Evolutionary conservation across 2,888 invertebrate genomes (phyloP), one percentile per base, ranked within the genome.

Genomic region (Dasysyrphus tricinctus): DNA sequence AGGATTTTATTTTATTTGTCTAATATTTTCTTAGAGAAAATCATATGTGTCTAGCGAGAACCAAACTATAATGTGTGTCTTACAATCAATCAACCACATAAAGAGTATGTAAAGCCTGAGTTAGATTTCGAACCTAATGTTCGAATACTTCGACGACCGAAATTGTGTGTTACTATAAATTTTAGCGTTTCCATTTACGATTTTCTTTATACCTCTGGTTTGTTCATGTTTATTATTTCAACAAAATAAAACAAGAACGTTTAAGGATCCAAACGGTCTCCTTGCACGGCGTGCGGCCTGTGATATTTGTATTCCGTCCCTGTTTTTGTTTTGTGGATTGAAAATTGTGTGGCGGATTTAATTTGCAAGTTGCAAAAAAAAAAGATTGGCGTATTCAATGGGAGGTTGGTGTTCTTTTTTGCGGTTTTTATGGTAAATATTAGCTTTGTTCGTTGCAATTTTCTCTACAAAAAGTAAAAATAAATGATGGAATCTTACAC

Each of bases 401-500:
- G 70, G 78, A 73, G 70, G 16, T 47, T 75, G 70, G 12, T 72
- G 77, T 54, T 59, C 74, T 61, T 70, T 79, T 59, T 79, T 61
- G 16, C 32, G 42, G 24, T 44, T 73, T 78, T 12, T 12, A 57
- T 59, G 59, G 73, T 69, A 78, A 78, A 82, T 78, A 73, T 74
- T 69, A 78, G 78, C 73, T 78, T 61, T 82, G 44, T 56, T 34
- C 63, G 24, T 63, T 56, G 70, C 44, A 70, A 57, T 57, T 72
- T 42, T 57, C 12, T 5, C 4, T 29, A 70, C 2, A 42, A 42
- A 39, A 16, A 47, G 9, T 44, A 7, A 42, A 70, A 12, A 56
- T 42, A 37, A 12, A 49, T n/a, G 32, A 5, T 39, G 42, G 39
- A 42, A 74, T 39, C 67, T 67, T 44, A 16, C 14, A 19, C 12